Base-by-base conservation (phyloP, 2,113 vertebrate genomes). In the Marcusenius ussheri region DNA sequence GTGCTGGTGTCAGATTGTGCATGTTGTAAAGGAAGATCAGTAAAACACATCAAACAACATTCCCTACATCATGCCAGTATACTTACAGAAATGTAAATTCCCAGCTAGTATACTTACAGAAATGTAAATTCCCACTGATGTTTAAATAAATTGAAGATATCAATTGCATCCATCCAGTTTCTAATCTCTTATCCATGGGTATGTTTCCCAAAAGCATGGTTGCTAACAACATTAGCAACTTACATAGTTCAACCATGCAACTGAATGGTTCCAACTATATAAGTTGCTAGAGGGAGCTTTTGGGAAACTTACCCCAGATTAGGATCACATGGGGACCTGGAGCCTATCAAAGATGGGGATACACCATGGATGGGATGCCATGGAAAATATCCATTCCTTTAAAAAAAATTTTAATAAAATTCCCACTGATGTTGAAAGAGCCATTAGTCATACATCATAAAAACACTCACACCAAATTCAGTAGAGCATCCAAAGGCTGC, bases 21-120 rank as follows among this genome's bases (percentile, higher is more conserved):
- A 86, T 86, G 45, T 86, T 31, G 45, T 86, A 86, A 86, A 35
- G 74, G 74, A 42, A 80, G 74, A 80, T 80, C 35, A 80, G 31
- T 19, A 80, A 19, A 35, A 80, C 10, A 80, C 74, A 80, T 80
- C 35, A 42, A 35, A 80, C 13, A 31, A 80, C 74, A 80, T 80
- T 80, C 35, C 31, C 35, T 80, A 19, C 2, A 42, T 42, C 62
- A 80, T 39, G 35, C 74, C 74, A 77, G 70, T 31, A 6, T 17
- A 77, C 27, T 39, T 77, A 39, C 70, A 6, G 24, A 77, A 13
- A 77, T 49, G 11, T 13, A 49, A 49, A 49, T 49, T 49, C 49
- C 49, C 49, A 49, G 49, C 11, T 2, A 77, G 31, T 31, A 6
- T 39, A 77, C 27, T 39, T 77, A 70, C 27, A 13, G 6, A 70